Evolutionary conservation across 1,140 invertebrate genomes (phyloP), one percentile per base, ranked within the genome.

Genomic region (Berghia stephanieae): DNA sequence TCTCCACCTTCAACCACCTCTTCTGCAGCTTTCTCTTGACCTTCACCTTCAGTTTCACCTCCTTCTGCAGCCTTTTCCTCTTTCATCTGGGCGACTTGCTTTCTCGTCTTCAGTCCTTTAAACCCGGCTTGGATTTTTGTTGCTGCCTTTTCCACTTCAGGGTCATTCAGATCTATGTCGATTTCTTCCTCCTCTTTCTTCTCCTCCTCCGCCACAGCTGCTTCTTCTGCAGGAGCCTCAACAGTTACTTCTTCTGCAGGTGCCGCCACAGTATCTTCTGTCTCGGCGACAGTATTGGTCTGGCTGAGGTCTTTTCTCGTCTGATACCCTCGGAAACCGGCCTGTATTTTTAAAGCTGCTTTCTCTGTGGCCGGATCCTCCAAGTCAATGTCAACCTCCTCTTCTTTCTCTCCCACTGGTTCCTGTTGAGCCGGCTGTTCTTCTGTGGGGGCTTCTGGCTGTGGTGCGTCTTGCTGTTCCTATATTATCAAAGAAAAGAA

Each of bases 111-210:
- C 70, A 80, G 84, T 4, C 85, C 85, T 79, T 84, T 85, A 69
- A 85, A 86, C 16, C 83, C 84, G 27, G 86, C 85, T 76, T 88
- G 86, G 55, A 88, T 88, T 74, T 85, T 87, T 18, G 82, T 75
- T n/a, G 86, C 86, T 27, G 86, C 86, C 43, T 83, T 76, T 46
- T 87, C 84, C 18, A 79, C 79, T 55, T 83, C 81, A 16, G 85
- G 86, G 43, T 85, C 85, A 76, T 90, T 90, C 5, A 86, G 78
- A 78, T 87, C 86, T 77, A 86, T 84, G 78, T 86, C 84, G 18
- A 84, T 78, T 60, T 85, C 84, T 55, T 84, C 81, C 21, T 78
- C 77, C 4, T n/a, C n/a, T n/a, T n/a, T n/a, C n/a, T n/a, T n/a
- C n/a, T n/a, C n/a, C n/a, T n/a, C n/a, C n/a, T n/a, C n/a, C n/a